phyloP scores from a whole-genome alignment of 2,797 vertebrate species.

The Capromys pilorides region DNA sequence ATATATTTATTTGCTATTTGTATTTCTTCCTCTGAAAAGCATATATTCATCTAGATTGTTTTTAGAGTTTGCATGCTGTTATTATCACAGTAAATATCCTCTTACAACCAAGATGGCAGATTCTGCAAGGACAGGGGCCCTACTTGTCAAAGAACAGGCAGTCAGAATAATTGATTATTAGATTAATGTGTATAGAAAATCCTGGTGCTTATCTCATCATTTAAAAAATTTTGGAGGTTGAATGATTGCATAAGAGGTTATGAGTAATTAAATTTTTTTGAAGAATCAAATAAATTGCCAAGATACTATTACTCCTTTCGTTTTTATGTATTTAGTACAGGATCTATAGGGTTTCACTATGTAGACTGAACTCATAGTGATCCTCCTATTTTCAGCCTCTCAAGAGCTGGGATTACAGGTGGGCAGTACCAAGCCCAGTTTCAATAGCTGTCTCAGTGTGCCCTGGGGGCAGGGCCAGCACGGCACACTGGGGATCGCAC shows the following conservation, averaged over 20 bases:
- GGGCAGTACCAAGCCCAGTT: too few relatives aligned
- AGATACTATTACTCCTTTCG: not conserved
- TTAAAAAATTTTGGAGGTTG: constrained; percentile 15
- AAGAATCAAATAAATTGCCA: constrained; percentile 7
- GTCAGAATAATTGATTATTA: not conserved
- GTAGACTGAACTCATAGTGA: too few relatives aligned
- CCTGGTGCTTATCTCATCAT: constrained; percentile 11
- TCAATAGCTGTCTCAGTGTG: too few relatives aligned
- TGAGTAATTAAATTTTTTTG: not conserved
- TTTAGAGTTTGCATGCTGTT: constrained; percentile 29
- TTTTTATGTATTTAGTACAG: too few relatives aligned
- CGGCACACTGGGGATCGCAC: too few relatives aligned
- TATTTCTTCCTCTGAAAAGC: too few relatives aligned
- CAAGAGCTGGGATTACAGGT: too few relatives aligned
- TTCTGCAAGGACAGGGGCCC: not conserved
- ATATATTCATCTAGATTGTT: not conserved
- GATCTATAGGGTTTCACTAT: too few relatives aligned
- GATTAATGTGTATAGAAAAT: not conserved
- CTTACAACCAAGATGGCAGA: not conserved
- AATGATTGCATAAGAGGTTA: constrained; percentile 13
- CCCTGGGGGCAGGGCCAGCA: too few relatives aligned
- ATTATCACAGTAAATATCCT: not conserved
- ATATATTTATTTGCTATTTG: too few relatives aligned
- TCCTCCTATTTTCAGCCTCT: too few relatives aligned
- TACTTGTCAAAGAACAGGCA: not conserved